phyloP scores from a whole-genome alignment of 2,113 vertebrate genomes.

The Nothoprocta pentlandii region DNA sequence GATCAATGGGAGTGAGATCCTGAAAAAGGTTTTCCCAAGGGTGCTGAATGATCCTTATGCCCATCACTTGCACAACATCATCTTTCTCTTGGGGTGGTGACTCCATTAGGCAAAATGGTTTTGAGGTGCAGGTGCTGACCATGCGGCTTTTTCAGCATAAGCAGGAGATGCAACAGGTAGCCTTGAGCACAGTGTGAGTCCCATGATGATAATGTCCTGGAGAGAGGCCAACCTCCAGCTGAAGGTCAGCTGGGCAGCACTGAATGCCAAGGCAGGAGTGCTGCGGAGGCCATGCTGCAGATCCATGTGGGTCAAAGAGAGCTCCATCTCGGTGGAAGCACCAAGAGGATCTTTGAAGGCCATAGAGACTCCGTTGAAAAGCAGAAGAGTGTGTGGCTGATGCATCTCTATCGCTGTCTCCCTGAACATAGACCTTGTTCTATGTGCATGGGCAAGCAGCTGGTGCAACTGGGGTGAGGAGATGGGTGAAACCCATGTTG shows the following conservation, averaged over 20 bases:
- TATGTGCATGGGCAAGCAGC: neutral
- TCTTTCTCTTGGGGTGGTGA: neutral
- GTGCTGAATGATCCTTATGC: constrained; percentile 22
- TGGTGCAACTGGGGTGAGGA: neutral
- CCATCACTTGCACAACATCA: constrained; percentile 1
- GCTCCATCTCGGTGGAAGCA: no score
- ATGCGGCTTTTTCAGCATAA: neutral
- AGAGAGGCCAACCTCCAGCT: neutral
- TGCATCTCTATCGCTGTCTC: no score
- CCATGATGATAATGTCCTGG: neutral
- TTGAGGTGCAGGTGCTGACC: neutral
- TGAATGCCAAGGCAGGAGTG: neutral
- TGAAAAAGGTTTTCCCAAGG: constrained; percentile 16
- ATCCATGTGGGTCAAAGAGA: no score
- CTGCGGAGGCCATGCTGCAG: no score
- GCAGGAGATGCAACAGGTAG: neutral
- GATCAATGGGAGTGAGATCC: neutral
- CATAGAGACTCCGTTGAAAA: neutral
- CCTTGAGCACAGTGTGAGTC: neutral
- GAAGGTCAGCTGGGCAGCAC: neutral
- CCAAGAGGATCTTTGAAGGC: neutral
- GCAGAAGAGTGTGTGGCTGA: neutral
- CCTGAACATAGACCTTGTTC: neutral
- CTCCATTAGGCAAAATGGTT: neutral
- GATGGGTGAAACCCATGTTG: neutral